Evolutionary conservation across 1,140 invertebrate genomes (phyloP).

Genomic region (Drosophila dunni): DNA sequence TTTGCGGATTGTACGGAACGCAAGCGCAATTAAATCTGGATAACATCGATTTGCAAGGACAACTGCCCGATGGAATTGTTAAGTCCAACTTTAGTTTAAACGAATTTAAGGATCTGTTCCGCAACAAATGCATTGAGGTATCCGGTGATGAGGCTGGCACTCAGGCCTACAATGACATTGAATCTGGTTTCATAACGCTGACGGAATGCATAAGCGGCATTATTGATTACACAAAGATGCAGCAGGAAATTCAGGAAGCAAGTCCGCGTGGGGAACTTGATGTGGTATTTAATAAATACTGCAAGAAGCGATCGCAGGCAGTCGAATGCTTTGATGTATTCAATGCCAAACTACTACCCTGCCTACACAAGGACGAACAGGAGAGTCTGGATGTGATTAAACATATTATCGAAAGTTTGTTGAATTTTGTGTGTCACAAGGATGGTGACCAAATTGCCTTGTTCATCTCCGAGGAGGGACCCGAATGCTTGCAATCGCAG

Average conservation of each 20-base stretch:
- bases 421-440: conserved; percentile 91
- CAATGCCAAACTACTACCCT: conserved; percentile 86
- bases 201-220: conserved; percentile 85
- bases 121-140: conserved; percentile 73
- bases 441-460: conserved; percentile 93
- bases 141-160: conserved; percentile 69
- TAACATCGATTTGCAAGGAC: conserved; percentile 60
- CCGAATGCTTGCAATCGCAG: conserved; percentile 89
- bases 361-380: conserved; percentile 87
- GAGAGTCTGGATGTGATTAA: conserved; percentile 85
- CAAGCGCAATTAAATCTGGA: conserved; percentile 57
- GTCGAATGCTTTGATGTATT: conserved; percentile 87
- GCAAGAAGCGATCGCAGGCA: conserved; percentile 87
- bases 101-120: conserved; percentile 58
- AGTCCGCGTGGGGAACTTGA: conserved; percentile 87
- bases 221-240: conserved; percentile 85
- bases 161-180: conserved; percentile 60
- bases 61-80: conserved; percentile 45
- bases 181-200: conserved; percentile 56
- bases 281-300: conserved; percentile 86
- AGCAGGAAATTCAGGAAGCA: conserved; percentile 87
- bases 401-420: conserved; percentile 88
- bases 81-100: conserved; percentile 49
- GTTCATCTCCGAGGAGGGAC: conserved; percentile 91
- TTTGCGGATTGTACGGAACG: conserved; percentile 18